Conservation (phyloP, 1,140 invertebrate genomes). For the Rhysida immarginata region DNA sequence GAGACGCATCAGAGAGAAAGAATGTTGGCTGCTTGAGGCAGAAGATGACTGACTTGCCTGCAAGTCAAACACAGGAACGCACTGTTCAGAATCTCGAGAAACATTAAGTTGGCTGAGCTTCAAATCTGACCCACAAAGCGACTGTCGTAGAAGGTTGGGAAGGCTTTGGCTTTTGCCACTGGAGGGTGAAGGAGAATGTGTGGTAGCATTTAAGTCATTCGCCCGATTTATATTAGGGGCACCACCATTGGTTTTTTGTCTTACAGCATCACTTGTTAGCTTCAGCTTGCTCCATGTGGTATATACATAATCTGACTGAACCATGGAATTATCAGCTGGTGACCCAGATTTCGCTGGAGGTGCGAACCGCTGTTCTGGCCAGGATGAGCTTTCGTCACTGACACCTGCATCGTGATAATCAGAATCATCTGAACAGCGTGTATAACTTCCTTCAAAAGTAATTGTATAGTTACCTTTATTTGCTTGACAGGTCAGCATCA, state of each 20-base stretch:
- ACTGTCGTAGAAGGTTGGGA: constrained; percentile 42
- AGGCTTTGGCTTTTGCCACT: constrained; percentile 55
- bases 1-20: constrained; percentile 64
- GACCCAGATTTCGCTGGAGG: not conserved
- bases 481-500: constrained; percentile 65
- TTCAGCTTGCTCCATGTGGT: constrained; percentile 72
- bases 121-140: constrained; percentile 15
- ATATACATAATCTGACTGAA: constrained; percentile 59
- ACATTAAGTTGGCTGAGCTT: constrained; percentile 14
- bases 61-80: constrained; percentile 48
- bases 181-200: no score
- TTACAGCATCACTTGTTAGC: constrained; percentile 13
- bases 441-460: constrained; percentile 74
- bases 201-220: constrained; percentile 14
- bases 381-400: constrained; percentile 4
- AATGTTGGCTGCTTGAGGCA: constrained; percentile 36
- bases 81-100: constrained; percentile 20
- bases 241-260: not conserved
- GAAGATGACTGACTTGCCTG: constrained; percentile 35
- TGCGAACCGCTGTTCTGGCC: not conserved
- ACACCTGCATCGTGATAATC: constrained; percentile 15
- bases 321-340: constrained; percentile 41
- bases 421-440: constrained; percentile 27
- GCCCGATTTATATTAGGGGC: not conserved
- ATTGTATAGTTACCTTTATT: constrained; percentile 91